Evolutionary conservation across 2,888 invertebrate genomes (phyloP).

Genomic region (Zaprionus lineosus): DNA sequence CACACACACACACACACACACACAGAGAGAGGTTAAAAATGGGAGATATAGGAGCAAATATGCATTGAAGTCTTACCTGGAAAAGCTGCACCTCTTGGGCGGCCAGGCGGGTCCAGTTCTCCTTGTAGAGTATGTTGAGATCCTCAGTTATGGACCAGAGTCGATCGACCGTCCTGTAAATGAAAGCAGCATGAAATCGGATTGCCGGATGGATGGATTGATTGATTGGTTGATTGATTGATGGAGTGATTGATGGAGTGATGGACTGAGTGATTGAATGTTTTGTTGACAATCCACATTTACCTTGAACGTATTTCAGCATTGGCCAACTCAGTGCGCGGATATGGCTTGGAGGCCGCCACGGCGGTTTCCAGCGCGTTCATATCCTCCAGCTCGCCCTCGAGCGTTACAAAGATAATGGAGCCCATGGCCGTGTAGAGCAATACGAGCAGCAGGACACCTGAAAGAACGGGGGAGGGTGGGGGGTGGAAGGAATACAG

Average conservation of each 20-base stretch:
- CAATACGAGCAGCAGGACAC: conserved; percentile 88
- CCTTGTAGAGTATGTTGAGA: conserved; percentile 93
- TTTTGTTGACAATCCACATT: too few species aligned
- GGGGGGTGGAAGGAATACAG: too few species aligned
- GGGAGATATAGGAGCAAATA: too few species aligned
- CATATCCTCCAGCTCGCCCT: conserved; percentile 86
- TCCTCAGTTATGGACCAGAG: conserved; percentile 94
- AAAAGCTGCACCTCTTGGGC: conserved; percentile 94
- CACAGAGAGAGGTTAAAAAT: too few species aligned
- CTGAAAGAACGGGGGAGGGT: conserved; percentile 42
- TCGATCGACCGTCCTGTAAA: conserved; percentile 88
- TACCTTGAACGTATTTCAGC: conserved; percentile 86
- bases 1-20: background rate
- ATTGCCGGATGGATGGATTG: too few species aligned
- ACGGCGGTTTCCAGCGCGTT: conserved; percentile 85
- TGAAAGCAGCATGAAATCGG: too few species aligned
- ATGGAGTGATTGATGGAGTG: too few species aligned
- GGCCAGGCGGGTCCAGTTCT: conserved; percentile 95
- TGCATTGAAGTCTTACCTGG: conserved; percentile 86
- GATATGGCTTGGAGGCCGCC: conserved; percentile 86
- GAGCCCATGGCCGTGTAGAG: conserved; percentile 96
- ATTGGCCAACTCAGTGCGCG: conserved; percentile 84
- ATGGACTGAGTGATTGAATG: too few species aligned
- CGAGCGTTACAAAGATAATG: conserved; percentile 93
- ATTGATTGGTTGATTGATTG: too few species aligned